These are phyloP conservation scores for Apamea crenata DNA, from an alignment of 2,888 invertebrate species.

Conservation along the genomic window DNA sequence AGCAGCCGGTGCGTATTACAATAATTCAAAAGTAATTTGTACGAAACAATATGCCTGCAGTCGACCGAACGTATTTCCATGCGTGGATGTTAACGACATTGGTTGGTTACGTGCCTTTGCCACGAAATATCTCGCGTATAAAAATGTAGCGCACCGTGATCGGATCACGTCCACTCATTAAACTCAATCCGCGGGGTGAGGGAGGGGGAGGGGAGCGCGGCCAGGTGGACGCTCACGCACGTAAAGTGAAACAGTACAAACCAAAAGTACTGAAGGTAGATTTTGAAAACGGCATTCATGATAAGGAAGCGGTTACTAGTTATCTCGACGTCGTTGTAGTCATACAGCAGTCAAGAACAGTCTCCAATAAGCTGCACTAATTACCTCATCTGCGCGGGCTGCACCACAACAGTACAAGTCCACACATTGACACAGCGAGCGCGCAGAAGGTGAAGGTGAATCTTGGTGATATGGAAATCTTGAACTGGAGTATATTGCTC, in stretches of 20 bases:
- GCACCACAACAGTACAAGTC: not conserved
- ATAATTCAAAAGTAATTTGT: conserved; percentile 63
- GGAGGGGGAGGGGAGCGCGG: not conserved
- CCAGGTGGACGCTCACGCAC: conserved; percentile 3
- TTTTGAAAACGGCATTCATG: not conserved
- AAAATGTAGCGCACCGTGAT: conserved; percentile 57
- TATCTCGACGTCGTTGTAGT: not conserved
- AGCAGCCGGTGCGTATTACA: conserved; percentile 50
- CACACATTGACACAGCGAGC: not conserved
- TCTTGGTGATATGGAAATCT: not conserved
- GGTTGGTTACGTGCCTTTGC: conserved; percentile 59
- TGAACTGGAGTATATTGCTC: too few species aligned
- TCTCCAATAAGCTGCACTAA: not conserved
- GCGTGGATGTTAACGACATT: conserved; percentile 61
- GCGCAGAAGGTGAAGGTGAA: not conserved
- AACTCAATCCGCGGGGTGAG: conserved; percentile 19
- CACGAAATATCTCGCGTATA: conserved; percentile 49
- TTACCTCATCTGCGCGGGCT: not conserved
- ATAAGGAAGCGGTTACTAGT: not conserved
- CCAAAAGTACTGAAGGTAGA: not conserved
- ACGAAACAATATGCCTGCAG: conserved; percentile 47
- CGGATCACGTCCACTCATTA: conserved; percentile 69
- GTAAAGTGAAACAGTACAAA: not conserved
- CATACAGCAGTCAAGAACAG: not conserved
- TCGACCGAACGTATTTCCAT: conserved; percentile 54